These are phyloP conservation scores for Dissostichus mawsoni DNA, from an alignment of 2,113 vertebrate species.

Conservation along the genomic window DNA sequence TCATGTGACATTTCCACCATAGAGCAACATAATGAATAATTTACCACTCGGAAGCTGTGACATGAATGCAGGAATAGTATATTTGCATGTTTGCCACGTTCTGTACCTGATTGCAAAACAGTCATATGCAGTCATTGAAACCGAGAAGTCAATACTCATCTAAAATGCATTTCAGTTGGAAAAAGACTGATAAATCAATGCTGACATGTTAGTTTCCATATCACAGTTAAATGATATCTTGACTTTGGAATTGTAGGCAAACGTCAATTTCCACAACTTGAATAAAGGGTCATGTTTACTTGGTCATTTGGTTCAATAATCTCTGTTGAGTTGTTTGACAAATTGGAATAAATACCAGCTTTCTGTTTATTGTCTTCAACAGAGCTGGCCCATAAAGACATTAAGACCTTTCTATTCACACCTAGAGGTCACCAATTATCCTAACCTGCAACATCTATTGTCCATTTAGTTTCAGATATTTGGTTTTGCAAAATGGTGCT, in stretches of 20 bases:
- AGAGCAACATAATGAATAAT: constrained; percentile 76
- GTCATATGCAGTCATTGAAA: constrained; percentile 25
- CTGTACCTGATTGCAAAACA: constrained; percentile 43
- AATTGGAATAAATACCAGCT: constrained; percentile 12
- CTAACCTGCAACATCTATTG: neutral
- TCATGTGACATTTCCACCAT: constrained; percentile 76
- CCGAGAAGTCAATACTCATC: constrained; percentile 8
- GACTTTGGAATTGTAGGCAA: neutral
- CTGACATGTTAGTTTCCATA: constrained; percentile 2
- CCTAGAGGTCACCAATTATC: no score
- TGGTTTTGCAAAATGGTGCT: neutral
- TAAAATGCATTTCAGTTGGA: neutral
- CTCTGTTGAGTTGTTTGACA: neutral
- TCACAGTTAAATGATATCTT: neutral
- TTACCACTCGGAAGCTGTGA: constrained; percentile 57
- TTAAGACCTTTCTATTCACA: no score
- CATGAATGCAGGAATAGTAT: constrained; percentile 62
- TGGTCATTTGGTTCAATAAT: constrained; percentile 13
- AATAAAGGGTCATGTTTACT: constrained; percentile 1
- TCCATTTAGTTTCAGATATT: neutral
- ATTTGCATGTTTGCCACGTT: constrained; percentile 41
- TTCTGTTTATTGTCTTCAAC: no score
- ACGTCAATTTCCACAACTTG: neutral
- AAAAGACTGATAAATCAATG: neutral
- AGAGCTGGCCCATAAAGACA: no score